Percentiles rank a stretch among this genome's conserved stretches.
phyloP scores from a whole-genome alignment of 1,140 invertebrate species.

The Drosophila obscura region DNA sequence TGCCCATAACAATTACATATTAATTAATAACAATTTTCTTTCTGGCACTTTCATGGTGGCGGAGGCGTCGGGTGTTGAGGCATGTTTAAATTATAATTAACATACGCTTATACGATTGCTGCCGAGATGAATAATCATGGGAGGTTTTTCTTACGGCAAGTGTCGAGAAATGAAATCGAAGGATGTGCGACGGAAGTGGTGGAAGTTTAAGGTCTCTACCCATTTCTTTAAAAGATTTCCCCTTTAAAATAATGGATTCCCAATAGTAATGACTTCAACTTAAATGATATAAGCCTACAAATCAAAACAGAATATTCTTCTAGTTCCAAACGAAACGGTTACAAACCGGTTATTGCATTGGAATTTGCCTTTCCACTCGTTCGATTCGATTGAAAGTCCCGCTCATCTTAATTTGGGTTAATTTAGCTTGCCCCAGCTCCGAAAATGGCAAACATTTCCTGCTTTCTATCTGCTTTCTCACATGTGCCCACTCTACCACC shows the following conservation, averaged over 20 bases:
- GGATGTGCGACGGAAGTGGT: no score
- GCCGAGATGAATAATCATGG: neutral
- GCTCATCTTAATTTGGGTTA: slow-evolving; percentile 20
- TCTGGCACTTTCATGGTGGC: neutral
- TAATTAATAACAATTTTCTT: slow-evolving; percentile 77
- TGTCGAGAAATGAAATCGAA: no score
- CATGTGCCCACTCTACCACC: neutral
- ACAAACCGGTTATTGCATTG: neutral
- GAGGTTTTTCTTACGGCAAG: neutral
- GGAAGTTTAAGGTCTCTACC: no score
- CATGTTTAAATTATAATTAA: slow-evolving; percentile 61
- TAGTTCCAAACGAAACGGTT: no score
- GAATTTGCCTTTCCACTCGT: neutral
- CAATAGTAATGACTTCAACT: no score
- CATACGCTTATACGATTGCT: slow-evolving; percentile 18
- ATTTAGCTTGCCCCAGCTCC: slow-evolving; percentile 20
- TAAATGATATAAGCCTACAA: no score
- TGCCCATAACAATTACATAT: slow-evolving; percentile 77
- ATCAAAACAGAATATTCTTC: no score
- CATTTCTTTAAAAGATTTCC: no score
- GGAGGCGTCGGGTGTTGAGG: slow-evolving; percentile 49
- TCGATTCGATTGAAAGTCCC: neutral
- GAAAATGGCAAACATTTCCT: slow-evolving; percentile 37
- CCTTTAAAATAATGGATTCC: no score
- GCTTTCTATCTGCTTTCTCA: slow-evolving; percentile 24